Percentiles rank a stretch among this genome's conserved stretches.
These are phyloP conservation scores for Masticophis lateralis DNA, from an alignment of 2,797 vertebrate genomes.

Conservation along the genomic window DNA sequence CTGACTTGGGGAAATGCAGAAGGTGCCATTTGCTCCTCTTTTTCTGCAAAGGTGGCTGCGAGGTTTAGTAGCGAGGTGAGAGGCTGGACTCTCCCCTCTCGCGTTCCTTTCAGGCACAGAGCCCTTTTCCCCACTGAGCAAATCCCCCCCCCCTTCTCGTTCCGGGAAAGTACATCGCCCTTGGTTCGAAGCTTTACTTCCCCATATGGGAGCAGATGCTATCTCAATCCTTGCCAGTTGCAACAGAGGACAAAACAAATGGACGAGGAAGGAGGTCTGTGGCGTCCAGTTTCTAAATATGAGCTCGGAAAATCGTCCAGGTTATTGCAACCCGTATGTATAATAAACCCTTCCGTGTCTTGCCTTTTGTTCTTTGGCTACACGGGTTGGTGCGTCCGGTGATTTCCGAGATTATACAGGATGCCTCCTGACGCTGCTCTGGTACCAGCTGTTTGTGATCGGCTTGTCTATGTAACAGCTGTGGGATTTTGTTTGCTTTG, in stretches of 20 bases:
- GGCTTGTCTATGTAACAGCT: not conserved
- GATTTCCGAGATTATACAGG: not conserved
- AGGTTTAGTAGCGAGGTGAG: not conserved
- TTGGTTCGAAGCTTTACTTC: too few relatives aligned
- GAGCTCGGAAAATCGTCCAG: not conserved
- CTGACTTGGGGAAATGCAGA: not conserved
- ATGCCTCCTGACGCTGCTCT: not conserved
- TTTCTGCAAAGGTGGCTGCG: not conserved
- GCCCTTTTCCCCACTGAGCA: not conserved
- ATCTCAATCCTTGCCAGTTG: not conserved
- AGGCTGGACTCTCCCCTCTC: not conserved
- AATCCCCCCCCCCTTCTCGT: not conserved
- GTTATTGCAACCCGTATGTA: not conserved
- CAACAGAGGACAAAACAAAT: not conserved
- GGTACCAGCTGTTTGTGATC: not conserved
- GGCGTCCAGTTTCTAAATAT: not conserved
- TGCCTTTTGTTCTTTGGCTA: too few relatives aligned
- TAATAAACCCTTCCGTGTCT: not conserved
- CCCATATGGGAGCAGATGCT: not conserved
- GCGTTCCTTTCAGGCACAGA: too few relatives aligned
- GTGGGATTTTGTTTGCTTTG: not conserved
- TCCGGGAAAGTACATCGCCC: not conserved
- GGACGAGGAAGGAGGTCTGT: too few relatives aligned
- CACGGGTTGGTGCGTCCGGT: not conserved
- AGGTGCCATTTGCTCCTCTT: not conserved